Percentiles rank a stretch among this genome's conserved stretches.
Conservation (phyloP, 1,140 invertebrate genomes). For the Conus betulinus region DNA sequence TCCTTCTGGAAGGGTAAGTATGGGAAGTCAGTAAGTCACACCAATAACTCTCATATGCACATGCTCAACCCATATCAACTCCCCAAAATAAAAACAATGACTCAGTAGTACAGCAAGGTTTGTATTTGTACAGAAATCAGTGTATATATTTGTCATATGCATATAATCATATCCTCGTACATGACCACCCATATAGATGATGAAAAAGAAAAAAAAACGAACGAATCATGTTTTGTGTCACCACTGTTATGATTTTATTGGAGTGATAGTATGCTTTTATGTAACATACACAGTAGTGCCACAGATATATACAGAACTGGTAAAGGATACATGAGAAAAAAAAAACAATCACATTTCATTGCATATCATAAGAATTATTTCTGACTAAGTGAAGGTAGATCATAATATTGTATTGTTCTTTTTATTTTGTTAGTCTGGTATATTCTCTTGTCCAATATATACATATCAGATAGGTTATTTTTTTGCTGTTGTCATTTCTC, state of each 20-base stretch:
- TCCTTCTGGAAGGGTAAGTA: too few species aligned
- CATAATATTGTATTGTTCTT: background rate
- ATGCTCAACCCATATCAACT: too few species aligned
- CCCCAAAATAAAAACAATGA: too few species aligned
- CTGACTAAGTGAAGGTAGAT: slow-evolving; percentile 16
- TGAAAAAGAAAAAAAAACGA: background rate
- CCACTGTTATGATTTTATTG: background rate
- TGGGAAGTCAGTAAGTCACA: too few species aligned
- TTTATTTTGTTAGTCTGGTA: background rate
- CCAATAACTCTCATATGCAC: too few species aligned
- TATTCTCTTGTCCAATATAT: slow-evolving; percentile 18
- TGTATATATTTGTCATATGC: background rate
- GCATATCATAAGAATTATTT: background rate
- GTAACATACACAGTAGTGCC: background rate
- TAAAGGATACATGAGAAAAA: background rate
- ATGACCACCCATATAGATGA: background rate
- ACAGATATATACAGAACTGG: background rate
- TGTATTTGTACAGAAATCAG: slow-evolving; percentile 6
- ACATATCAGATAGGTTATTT: background rate
- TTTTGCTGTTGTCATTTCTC: background rate
- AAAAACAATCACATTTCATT: background rate
- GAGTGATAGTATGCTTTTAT: background rate
- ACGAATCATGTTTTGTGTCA: background rate
- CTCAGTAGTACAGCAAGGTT: background rate
- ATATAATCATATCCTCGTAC: background rate